These are phyloP conservation scores for Strix uralensis DNA, from an alignment of 2,113 vertebrate species.

Conservation along the genomic window DNA sequence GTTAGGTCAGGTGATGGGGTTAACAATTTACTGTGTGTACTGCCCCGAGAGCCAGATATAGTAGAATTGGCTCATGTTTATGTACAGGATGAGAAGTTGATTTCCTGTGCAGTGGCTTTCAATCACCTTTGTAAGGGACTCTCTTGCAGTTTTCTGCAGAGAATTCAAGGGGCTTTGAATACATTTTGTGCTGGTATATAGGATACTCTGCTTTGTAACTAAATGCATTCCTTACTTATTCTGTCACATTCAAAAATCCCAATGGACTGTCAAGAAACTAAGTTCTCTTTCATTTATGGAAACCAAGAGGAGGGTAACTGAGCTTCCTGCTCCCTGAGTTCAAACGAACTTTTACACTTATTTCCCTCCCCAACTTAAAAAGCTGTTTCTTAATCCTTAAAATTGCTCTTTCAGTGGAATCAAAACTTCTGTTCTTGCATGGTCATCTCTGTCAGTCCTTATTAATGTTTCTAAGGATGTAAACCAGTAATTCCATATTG, in stretches of 20 bases:
- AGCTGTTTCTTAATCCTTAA: not conserved
- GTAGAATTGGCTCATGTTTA: conserved; percentile 67
- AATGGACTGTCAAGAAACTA: not conserved
- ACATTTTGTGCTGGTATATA: conserved; percentile 9
- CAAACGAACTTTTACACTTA: not conserved
- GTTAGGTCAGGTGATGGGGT: conserved; percentile 58
- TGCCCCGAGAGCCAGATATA: conserved; percentile 55
- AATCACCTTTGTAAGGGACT: conserved; percentile 49
- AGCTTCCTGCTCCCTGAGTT: not conserved
- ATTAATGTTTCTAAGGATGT: not conserved
- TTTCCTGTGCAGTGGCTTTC: conserved; percentile 60
- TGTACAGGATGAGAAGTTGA: conserved; percentile 64
- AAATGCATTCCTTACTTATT: not conserved
- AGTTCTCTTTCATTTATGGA: not conserved
- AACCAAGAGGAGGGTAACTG: not conserved
- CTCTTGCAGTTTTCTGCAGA: conserved; percentile 10
- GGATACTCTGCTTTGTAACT: not conserved
- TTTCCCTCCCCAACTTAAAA: not conserved
- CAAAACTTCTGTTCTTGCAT: not conserved
- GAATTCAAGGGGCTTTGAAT: conserved; percentile 25
- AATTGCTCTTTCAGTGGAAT: not conserved
- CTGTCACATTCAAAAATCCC: not conserved
- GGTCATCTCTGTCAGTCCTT: not conserved
- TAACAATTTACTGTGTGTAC: conserved; percentile 67
- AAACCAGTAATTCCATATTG: not conserved